phyloP scores from a whole-genome alignment of 1,140 invertebrate genomes.

The Camponotus floridanus region DNA sequence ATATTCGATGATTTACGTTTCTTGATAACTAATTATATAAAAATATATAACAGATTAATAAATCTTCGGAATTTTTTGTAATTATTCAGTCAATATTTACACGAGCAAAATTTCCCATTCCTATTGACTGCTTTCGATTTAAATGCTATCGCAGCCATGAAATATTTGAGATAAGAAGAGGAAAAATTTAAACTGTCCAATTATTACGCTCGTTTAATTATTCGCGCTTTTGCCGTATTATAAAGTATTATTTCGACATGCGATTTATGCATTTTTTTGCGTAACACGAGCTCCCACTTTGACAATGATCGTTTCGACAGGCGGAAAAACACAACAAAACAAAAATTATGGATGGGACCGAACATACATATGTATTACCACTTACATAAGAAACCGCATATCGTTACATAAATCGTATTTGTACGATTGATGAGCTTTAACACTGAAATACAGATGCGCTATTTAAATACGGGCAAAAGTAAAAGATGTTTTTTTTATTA shows the following conservation, averaged over 20 bases:
- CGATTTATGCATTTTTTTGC: background rate
- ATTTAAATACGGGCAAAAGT: background rate
- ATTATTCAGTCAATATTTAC: background rate
- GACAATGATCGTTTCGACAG: background rate
- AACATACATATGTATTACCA: background rate
- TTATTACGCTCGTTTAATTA: background rate
- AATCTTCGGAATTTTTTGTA: background rate
- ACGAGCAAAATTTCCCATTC: background rate
- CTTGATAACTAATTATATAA: background rate
- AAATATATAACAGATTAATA: background rate
- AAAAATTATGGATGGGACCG: conserved; percentile 33
- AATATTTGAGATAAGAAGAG: conserved; percentile 3
- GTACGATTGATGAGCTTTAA: background rate
- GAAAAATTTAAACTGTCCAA: background rate
- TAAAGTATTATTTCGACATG: background rate
- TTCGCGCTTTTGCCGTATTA: background rate
- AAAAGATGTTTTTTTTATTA: background rate
- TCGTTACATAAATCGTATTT: conserved; percentile 51
- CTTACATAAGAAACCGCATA: conserved; percentile 41
- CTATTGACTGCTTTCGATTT: background rate
- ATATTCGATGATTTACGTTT: background rate
- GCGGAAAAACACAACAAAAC: conserved; percentile 30
- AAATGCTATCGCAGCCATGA: conserved; percentile 6
- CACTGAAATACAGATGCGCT: background rate
- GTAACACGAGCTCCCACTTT: background rate